Conservation (phyloP, 2,797 vertebrate species). For the Acanthurus leucopareius region DNA sequence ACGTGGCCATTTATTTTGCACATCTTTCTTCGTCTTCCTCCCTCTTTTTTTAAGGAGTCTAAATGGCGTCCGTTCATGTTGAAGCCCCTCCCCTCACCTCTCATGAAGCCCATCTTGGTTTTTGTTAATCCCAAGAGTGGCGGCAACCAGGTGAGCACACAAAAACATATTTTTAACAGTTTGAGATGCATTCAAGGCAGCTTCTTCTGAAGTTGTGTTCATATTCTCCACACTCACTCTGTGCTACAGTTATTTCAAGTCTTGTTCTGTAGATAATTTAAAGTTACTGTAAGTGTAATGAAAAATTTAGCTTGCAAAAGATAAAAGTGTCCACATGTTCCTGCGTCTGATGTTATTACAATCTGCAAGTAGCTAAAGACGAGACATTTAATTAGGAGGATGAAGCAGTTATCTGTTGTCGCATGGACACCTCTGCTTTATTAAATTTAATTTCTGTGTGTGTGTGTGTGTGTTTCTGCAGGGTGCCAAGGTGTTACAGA, state of each 20-base stretch:
- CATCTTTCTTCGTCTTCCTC: not conserved
- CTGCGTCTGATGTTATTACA: constrained; percentile 4
- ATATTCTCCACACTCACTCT: not conserved
- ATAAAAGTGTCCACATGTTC: not conserved
- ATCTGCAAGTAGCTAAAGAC: not conserved
- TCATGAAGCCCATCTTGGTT: constrained; percentile 98
- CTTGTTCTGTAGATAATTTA: too few species aligned
- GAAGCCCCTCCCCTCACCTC: constrained; percentile 96
- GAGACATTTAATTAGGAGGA: constrained; percentile 20
- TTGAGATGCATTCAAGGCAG: not conserved
- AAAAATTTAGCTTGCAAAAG: too few species aligned
- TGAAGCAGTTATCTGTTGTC: not conserved
- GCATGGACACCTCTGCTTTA: not conserved
- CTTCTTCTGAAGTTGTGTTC: not conserved
- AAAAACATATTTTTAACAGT: not conserved
- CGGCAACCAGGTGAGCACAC: constrained; percentile 92
- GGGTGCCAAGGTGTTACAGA: constrained; percentile 98
- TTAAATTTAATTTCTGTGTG: too few species aligned
- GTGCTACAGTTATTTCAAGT: too few species aligned
- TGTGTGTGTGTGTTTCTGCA: constrained; percentile 72
- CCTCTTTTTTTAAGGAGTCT: constrained; percentile 86
- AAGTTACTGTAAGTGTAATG: too few species aligned
- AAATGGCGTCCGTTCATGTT: constrained; percentile 97
- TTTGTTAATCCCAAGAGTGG: constrained; percentile 99
- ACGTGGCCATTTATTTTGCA: not conserved